Conservation (phyloP, 2,797 vertebrate genomes). For the Petrocephalus schoutedeni region DNA sequence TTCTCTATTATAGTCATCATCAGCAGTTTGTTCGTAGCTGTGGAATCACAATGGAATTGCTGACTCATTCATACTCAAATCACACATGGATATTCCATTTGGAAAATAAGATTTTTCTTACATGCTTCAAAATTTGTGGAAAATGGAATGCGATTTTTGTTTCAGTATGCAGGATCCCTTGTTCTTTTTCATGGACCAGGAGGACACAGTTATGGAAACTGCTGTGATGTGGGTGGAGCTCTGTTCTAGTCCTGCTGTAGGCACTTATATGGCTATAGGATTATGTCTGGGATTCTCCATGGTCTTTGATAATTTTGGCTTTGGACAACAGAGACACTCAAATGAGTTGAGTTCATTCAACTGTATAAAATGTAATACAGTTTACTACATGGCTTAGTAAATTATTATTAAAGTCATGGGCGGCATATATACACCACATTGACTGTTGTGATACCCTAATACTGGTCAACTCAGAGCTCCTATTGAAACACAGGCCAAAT, state of each 20-base stretch:
- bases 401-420: neutral
- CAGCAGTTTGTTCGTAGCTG: neutral
- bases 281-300: neutral
- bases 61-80: neutral
- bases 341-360: neutral
- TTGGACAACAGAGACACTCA: neutral
- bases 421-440: neutral
- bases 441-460: neutral
- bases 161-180: neutral
- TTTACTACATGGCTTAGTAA: neutral
- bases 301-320: neutral
- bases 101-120: conserved; percentile 11
- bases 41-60: neutral
- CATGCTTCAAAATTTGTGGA: neutral
- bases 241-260: neutral
- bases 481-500: neutral
- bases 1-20: neutral
- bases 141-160: neutral
- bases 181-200: neutral
- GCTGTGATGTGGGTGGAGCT: too few species aligned
- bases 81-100: neutral
- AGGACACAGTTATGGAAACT: neutral
- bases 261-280: neutral
- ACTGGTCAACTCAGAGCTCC: neutral
- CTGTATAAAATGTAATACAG: neutral